These are phyloP conservation scores for Gymnoscelis rufifasciata DNA, from an alignment of 2,888 invertebrate species.

Conservation along the genomic window DNA sequence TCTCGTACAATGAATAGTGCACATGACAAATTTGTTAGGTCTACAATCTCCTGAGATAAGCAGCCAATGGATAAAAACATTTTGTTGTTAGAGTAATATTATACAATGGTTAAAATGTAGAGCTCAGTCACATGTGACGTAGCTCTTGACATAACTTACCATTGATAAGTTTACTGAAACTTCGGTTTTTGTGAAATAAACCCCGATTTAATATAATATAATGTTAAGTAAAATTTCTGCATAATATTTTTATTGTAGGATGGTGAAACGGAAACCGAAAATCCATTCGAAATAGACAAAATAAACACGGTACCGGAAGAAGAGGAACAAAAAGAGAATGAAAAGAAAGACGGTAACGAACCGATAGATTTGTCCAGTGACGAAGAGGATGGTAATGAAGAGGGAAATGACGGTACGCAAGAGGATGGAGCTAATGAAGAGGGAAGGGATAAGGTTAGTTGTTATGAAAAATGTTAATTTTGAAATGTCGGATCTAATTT, in stretches of 20 bases:
- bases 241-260: conserved; percentile 46
- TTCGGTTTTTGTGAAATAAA: neutral
- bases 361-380: conserved; percentile 72
- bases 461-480: no score
- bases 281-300: conserved; percentile 91
- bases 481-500: no score
- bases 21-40: no score
- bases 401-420: conserved; percentile 32
- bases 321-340: conserved; percentile 51
- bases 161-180: no score
- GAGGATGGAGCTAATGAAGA: conserved; percentile 40
- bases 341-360: conserved; percentile 53
- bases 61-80: no score
- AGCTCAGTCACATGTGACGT: no score
- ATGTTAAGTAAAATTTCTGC: neutral
- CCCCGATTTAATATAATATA: neutral
- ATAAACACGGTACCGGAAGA: conserved; percentile 75
- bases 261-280: conserved; percentile 82
- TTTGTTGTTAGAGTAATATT: no score
- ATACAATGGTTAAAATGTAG: no score
- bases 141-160: no score
- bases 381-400: conserved; percentile 57
- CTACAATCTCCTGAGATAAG: no score
- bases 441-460: conserved; percentile 19
- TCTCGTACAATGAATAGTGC: no score